phyloP scores from a whole-genome alignment of 2,888 invertebrate genomes.

The Artemia sinica region DNA sequence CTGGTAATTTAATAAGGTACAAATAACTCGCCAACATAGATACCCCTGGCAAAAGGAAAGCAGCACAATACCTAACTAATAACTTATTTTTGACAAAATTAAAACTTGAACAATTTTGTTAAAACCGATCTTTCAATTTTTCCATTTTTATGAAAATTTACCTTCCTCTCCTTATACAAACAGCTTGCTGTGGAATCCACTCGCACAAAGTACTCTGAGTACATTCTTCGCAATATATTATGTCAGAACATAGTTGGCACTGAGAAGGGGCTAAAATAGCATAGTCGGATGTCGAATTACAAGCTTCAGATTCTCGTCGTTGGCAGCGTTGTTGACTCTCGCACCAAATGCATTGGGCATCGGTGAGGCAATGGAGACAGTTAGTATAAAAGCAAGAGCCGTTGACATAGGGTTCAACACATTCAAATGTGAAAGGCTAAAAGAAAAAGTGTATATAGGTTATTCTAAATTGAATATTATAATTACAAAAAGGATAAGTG shows the following conservation, averaged over 20 bases:
- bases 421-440: conserved; percentile 64
- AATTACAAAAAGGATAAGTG: too few relatives aligned
- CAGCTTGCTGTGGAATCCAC: conserved; percentile 78
- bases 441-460: conserved; percentile 23
- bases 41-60: too few relatives aligned
- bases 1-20: too few relatives aligned
- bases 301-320: conserved; percentile 41
- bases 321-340: conserved; percentile 54
- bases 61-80: too few relatives aligned
- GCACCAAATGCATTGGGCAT: conserved; percentile 84
- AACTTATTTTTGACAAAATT: too few relatives aligned
- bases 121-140: too few relatives aligned
- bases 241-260: conserved; percentile 73
- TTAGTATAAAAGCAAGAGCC: conserved; percentile 62
- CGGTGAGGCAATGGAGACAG: conserved; percentile 69
- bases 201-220: conserved; percentile 60
- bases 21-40: too few relatives aligned
- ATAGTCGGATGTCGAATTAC: conserved; percentile 38
- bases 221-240: conserved; percentile 71
- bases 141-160: conserved; percentile 21
- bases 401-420: conserved; percentile 68
- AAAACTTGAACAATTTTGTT: too few relatives aligned
- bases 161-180: conserved; percentile 60
- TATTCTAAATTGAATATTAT: too few relatives aligned
- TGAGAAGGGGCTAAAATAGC: conserved; percentile 60